Conservation (phyloP, 2,113 vertebrate genomes). For the Thalassarche chlororhynchos region DNA sequence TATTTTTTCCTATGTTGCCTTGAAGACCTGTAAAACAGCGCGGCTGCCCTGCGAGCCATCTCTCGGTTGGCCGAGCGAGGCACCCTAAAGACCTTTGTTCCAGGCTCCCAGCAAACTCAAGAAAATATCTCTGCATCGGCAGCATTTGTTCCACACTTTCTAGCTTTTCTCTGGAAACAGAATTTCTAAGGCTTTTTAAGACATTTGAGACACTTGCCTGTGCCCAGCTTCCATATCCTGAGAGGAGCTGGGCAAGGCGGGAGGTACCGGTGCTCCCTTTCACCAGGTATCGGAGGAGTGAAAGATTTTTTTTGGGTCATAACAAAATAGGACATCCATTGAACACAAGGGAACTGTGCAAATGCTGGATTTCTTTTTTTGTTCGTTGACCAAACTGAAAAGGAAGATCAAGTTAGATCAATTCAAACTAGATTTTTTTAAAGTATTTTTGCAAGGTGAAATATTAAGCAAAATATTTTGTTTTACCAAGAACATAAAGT, state of each 20-base stretch:
- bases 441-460: conserved; percentile 31
- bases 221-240: neutral
- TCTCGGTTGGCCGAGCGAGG: neutral
- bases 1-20: neutral
- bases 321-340: neutral
- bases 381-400: neutral
- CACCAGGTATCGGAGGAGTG: neutral
- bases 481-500: neutral
- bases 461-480: conserved; percentile 16
- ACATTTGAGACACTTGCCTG: neutral
- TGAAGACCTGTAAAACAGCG: neutral
- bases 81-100: neutral
- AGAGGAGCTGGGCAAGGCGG: neutral
- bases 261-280: neutral
- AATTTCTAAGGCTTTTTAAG: neutral
- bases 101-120: neutral
- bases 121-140: neutral
- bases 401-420: neutral
- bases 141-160: neutral
- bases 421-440: neutral
- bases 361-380: neutral
- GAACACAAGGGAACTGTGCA: neutral
- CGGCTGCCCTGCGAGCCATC: neutral
- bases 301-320: neutral
- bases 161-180: neutral